These are phyloP conservation scores for Formica selysi DNA, from an alignment of 1,140 invertebrate genomes.

Conservation along the genomic window DNA sequence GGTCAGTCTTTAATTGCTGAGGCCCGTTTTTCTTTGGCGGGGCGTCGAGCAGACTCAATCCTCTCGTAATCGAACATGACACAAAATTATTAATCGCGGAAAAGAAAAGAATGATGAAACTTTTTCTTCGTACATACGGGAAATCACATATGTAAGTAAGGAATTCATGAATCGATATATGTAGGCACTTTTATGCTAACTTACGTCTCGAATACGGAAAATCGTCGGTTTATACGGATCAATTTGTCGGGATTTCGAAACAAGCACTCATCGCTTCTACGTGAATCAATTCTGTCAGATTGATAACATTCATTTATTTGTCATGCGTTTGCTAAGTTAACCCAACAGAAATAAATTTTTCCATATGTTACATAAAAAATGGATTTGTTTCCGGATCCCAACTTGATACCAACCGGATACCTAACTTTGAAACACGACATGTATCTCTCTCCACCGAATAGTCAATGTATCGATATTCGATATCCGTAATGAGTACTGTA, in stretches of 20 bases:
- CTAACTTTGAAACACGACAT: background rate
- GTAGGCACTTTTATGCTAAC: constrained; percentile 67
- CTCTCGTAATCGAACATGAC: constrained; percentile 70
- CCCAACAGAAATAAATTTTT: constrained; percentile 14
- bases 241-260: constrained; percentile 11
- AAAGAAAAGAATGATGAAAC: constrained; percentile 54
- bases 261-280: background rate
- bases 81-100: constrained; percentile 58
- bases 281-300: constrained; percentile 1
- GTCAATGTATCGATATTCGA: background rate
- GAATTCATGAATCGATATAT: constrained; percentile 67
- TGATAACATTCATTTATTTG: constrained; percentile 33
- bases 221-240: constrained; percentile 13
- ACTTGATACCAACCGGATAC: background rate
- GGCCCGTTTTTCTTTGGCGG: constrained; percentile 74
- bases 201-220: constrained; percentile 56
- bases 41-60: constrained; percentile 77
- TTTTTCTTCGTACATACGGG: constrained; percentile 57
- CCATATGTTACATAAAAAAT: background rate
- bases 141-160: constrained; percentile 65
- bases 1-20: constrained; percentile 85
- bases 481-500: background rate
- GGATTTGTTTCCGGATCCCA: constrained; percentile 19
- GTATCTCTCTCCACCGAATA: background rate
- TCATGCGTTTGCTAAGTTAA: constrained; percentile 34